Percentiles rank a stretch among this genome's conserved stretches.
Evolutionary conservation across 2,888 invertebrate species (phyloP).

Genomic region (Clistopyga incitator): DNA sequence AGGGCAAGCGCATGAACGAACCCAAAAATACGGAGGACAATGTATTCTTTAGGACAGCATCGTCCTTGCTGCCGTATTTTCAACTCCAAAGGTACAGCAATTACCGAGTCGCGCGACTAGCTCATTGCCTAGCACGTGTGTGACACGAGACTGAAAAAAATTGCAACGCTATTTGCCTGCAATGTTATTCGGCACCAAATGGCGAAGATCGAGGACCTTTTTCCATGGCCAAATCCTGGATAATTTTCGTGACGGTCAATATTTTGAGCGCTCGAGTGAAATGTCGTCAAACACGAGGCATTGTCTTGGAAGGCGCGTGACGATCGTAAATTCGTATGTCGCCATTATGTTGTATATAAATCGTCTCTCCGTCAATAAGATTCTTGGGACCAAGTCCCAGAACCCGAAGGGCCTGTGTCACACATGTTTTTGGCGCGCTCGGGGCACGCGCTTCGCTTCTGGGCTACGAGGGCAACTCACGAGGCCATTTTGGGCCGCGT

Average conservation of each 20-base stretch:
- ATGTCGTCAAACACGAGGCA: slow-evolving; percentile 61
- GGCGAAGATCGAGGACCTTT: slow-evolving; percentile 10
- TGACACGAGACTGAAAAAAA: slow-evolving; percentile 42
- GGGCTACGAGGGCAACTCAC: slow-evolving; percentile 31
- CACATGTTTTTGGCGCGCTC: slow-evolving; percentile 69
- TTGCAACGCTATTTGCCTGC: not conserved
- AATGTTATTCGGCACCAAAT: not conserved
- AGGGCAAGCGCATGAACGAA: too few relatives aligned
- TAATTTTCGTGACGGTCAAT: slow-evolving; percentile 62
- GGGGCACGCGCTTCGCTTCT: slow-evolving; percentile 59
- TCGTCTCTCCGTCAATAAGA: slow-evolving; percentile 27
- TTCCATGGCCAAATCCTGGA: slow-evolving; percentile 12
- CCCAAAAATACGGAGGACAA: too few relatives aligned
- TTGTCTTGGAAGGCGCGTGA: slow-evolving; percentile 61
- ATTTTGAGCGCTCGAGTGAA: slow-evolving; percentile 64
- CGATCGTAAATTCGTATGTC: slow-evolving; percentile 69
- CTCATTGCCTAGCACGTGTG: slow-evolving; percentile 30
- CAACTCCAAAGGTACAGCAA: slow-evolving; percentile 17
- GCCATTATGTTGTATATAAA: slow-evolving; percentile 59
- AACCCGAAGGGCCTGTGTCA: slow-evolving; percentile 63
- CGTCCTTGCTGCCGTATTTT: slow-evolving; percentile 28
- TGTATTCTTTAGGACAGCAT: slow-evolving; percentile 11
- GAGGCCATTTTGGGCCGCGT: slow-evolving; percentile 8
- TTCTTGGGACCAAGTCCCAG: slow-evolving; percentile 18
- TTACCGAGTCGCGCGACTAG: slow-evolving; percentile 47